These are phyloP conservation scores for Drosophila serrata DNA, from an alignment of 1,140 invertebrate species.

Conservation along the genomic window DNA sequence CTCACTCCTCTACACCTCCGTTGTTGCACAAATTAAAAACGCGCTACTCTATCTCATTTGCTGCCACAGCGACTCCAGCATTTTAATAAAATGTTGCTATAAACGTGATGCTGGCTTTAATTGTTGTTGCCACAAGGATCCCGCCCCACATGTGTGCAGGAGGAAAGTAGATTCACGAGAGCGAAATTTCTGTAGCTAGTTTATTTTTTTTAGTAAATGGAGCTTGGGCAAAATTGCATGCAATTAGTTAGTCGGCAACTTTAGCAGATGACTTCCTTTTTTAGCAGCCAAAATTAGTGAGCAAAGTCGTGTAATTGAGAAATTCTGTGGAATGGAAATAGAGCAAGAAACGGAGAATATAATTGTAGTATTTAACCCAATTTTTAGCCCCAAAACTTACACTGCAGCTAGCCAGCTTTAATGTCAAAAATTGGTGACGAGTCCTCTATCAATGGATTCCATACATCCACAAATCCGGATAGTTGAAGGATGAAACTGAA, in stretches of 20 bases:
- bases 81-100: slow-evolving; percentile 71
- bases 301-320: slow-evolving; percentile 14
- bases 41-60: slow-evolving; percentile 51
- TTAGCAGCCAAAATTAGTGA: slow-evolving; percentile 35
- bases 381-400: not conserved
- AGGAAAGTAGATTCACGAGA: not conserved
- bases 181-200: slow-evolving; percentile 9
- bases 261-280: slow-evolving; percentile 26
- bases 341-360: not conserved
- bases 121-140: slow-evolving; percentile 54
- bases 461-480: not conserved
- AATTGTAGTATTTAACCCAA: not conserved
- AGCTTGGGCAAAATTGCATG: slow-evolving; percentile 53
- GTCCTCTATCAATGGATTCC: not conserved
- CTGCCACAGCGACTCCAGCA: slow-evolving; percentile 38
- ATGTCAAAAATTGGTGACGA: not conserved
- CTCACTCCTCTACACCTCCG: slow-evolving; percentile 10
- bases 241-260: slow-evolving; percentile 49
- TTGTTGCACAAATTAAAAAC: slow-evolving; percentile 76
- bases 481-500: slow-evolving; percentile 5
- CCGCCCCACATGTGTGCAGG: not conserved
- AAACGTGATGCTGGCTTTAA: slow-evolving; percentile 70
- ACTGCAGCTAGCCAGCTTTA: not conserved
- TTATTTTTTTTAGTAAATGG: slow-evolving; percentile 52
- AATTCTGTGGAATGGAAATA: not conserved